Evolutionary conservation across 2,113 vertebrate species (phyloP), one percentile per base, ranked within the genome.

Genomic region (Syngnathoides biaculeatus): DNA sequence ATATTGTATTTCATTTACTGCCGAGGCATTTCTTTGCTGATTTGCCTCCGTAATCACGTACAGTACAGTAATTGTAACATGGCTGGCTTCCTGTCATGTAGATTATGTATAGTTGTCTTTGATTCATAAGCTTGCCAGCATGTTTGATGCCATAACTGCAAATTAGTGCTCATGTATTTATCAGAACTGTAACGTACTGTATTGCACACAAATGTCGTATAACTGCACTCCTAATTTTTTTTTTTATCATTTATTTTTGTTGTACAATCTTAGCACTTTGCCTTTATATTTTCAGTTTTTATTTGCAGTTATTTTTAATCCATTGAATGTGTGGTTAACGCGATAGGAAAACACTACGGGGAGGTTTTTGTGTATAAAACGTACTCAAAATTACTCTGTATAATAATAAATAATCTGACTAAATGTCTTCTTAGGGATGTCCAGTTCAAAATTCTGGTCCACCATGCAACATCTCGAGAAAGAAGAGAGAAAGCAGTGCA

Each of bases 151-250:
- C 75, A 79, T 82, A 74, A 78, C 79, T 79, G 38, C 26, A 1
- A 14, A 79, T 55, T 79, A 84, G 82, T 83, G 83, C 80, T 89
- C 72, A 73, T 84, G 77, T 76, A 82, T 68, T 87, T 84, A 66
- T 84, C 86, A 88, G 85, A 85, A 79, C 73, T 88, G 82, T 90
- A 86, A 82, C 77, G 77, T 86, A 86, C 84, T 85, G 78, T 85
- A 83, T 87, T 86, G 83, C 83, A 87, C 89, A 89, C 55, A 57
- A 6, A 86, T 75, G 83, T 80, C 83, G 81, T 78, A 67, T 84
- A 48, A 86, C 89, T 88, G 86, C 86, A 85, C 83, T 81, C 71
- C 4, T 52, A 13, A 13, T 75, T 76, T 67, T 71, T 79, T 84
- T 77, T 79, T 69, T 70, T 79, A 83, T 77, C 75, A 85, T 73